These are phyloP conservation scores for Pseudopipra pipra DNA, from an alignment of 2,113 vertebrate species.

Conservation along the genomic window DNA sequence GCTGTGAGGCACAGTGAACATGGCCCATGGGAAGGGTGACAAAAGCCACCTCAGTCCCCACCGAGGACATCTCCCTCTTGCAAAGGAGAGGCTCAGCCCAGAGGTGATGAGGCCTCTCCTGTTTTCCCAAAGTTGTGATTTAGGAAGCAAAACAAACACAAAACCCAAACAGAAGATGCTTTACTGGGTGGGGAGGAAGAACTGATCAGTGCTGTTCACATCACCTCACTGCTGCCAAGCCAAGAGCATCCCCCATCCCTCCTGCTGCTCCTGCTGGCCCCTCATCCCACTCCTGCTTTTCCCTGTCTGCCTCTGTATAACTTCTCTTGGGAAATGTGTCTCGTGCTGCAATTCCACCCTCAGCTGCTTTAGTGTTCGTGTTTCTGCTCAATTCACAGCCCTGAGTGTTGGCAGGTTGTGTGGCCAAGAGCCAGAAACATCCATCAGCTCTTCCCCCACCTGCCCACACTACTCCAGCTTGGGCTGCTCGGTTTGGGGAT, in stretches of 20 bases:
- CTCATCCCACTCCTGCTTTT: not conserved
- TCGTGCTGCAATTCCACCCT: not conserved
- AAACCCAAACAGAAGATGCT: not conserved
- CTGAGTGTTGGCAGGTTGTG: not conserved
- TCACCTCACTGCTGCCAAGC: not conserved
- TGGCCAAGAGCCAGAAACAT: not conserved
- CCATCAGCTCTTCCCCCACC: not conserved
- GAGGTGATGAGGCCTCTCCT: rapidly evolving
- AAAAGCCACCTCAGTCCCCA: not conserved
- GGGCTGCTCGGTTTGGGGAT: not conserved
- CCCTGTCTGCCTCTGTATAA: rapidly evolving
- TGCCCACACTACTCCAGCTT: rapidly evolving
- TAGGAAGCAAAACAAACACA: not conserved
- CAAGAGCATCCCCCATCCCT: not conserved
- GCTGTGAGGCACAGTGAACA: not conserved
- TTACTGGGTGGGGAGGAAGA: not conserved
- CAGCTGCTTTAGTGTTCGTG: rapidly evolving
- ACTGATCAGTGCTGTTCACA: not conserved
- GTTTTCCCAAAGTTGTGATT: not conserved
- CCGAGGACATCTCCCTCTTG: not conserved
- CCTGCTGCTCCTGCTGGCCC: rapidly evolving
- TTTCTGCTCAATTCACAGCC: not conserved
- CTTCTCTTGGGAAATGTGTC: not conserved
- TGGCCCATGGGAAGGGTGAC: rapidly evolving
- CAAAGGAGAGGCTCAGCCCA: not conserved